A percentile compares a stretch with the other conserved stretches of the same genome.
Evolutionary conservation across 1,140 invertebrate species (phyloP).

Genomic region (Chironomus striatipennis): DNA sequence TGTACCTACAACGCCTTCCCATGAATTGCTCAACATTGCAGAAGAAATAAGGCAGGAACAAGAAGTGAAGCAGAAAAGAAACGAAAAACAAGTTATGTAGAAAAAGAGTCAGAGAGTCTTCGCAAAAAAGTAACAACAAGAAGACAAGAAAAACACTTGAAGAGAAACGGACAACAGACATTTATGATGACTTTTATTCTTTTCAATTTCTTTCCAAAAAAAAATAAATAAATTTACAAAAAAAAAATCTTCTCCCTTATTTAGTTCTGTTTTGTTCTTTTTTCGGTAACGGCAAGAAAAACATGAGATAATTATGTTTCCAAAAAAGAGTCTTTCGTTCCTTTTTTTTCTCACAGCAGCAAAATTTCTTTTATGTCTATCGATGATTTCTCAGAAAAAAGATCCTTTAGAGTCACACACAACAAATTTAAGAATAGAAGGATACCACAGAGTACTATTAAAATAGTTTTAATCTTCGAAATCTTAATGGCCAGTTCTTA

Average conservation of each 20-base stretch:
- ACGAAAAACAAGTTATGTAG: constrained; percentile 13
- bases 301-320: constrained; percentile 8
- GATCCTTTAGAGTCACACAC: not conserved
- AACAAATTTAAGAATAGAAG: too few relatives aligned
- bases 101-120: not conserved
- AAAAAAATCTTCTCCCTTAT: not conserved
- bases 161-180: not conserved
- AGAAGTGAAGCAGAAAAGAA: not conserved
- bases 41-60: not conserved
- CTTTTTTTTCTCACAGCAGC: not conserved
- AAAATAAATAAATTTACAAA: too few relatives aligned
- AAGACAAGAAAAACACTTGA: too few relatives aligned
- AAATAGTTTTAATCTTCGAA: too few relatives aligned
- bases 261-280: not conserved
- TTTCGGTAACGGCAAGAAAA: not conserved
- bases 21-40: not conserved
- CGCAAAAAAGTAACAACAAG: too few relatives aligned
- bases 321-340: not conserved
- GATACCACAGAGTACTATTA: too few relatives aligned
- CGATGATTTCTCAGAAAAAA: not conserved
- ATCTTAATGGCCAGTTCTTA: too few relatives aligned
- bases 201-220: not conserved
- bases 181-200: constrained; percentile 14
- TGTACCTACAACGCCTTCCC: constrained; percentile 4
- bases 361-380: not conserved